phyloP scores from a whole-genome alignment of 1,140 invertebrate species.

The Drosophila navojoa region DNA sequence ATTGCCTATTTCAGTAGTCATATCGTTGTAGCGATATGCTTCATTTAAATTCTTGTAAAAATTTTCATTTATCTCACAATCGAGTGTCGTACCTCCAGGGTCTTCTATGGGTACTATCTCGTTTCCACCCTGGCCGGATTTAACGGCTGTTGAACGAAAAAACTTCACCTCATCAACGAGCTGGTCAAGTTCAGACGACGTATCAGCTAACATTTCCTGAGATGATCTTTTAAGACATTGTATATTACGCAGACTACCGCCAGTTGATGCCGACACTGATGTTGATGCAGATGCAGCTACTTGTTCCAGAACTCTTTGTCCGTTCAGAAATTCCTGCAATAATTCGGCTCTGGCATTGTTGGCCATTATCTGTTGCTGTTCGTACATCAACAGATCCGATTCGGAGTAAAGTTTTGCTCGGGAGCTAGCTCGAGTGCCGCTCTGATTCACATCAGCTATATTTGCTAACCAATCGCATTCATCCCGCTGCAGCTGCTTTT shows the following conservation, averaged over 20 bases:
- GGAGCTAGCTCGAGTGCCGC: not conserved
- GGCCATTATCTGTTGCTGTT: conserved; percentile 66
- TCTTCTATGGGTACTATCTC: conserved; percentile 69
- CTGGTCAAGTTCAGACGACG: conserved; percentile 38
- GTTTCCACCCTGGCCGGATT: conserved; percentile 54
- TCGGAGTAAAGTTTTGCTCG: conserved; percentile 57
- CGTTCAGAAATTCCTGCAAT: conserved; percentile 67
- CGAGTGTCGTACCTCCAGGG: conserved; percentile 62
- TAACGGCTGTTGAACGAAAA: conserved; percentile 76
- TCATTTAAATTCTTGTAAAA: conserved; percentile 95
- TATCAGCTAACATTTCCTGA: conserved; percentile 2
- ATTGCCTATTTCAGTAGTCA: conserved; percentile 67
- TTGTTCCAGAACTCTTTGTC: conserved; percentile 57
- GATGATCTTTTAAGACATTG: no score
- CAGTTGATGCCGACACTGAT: not conserved
- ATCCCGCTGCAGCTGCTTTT: conserved; percentile 18
- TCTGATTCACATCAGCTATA: not conserved
- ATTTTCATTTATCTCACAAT: conserved; percentile 92
- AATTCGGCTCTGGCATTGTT: conserved; percentile 66
- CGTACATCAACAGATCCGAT: conserved; percentile 57
- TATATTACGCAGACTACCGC: conserved; percentile 18
- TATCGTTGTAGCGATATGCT: conserved; percentile 90
- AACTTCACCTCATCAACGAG: conserved; percentile 54
- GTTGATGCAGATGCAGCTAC: conserved; percentile 27
- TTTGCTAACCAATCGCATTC: conserved; percentile 10